A percentile compares a stretch with the other conserved stretches of the same genome.
Conservation (phyloP, 2,888 invertebrate genomes). For the Sarcophaga rosellei region DNA sequence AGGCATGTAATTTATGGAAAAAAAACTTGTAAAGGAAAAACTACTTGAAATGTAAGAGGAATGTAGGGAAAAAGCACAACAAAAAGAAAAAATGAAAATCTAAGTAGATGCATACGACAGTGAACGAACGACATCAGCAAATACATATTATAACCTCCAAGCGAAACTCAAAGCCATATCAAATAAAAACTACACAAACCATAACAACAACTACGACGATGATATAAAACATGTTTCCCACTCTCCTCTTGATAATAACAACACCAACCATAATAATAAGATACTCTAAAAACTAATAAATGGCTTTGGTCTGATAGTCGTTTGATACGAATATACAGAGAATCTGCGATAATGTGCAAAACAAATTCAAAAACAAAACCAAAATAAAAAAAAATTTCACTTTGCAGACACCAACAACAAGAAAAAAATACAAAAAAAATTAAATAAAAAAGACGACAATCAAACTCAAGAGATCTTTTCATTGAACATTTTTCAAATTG, state of each 20-base stretch:
- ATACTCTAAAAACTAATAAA: constrained; percentile 65
- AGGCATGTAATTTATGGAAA: constrained; percentile 60
- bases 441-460: constrained; percentile 42
- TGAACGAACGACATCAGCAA: constrained; percentile 50
- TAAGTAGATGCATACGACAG: constrained; percentile 10
- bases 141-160: constrained; percentile 61
- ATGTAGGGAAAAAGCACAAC: constrained; percentile 10
- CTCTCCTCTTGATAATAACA: constrained; percentile 56
- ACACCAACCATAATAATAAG: constrained; percentile 25
- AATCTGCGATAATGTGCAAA: constrained; percentile 68
- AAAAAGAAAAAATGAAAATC: constrained; percentile 42
- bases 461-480: constrained; percentile 17
- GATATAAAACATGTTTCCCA: constrained; percentile 65
- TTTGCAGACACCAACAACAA: constrained; percentile 59
- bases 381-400: constrained; percentile 64
- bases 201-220: constrained; percentile 5
- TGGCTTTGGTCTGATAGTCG: constrained; percentile 65
- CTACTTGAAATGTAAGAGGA: not conserved
- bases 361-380: constrained; percentile 44
- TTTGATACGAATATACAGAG: constrained; percentile 65
- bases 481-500: constrained; percentile 43
- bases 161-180: constrained; percentile 53
- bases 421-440: not conserved
- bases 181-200: constrained; percentile 18
- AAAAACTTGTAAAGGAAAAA: constrained; percentile 62